Evolutionary conservation across 1,140 invertebrate species (phyloP), one percentile per base, ranked within the genome.

Genomic region (Papilio dardanus): DNA sequence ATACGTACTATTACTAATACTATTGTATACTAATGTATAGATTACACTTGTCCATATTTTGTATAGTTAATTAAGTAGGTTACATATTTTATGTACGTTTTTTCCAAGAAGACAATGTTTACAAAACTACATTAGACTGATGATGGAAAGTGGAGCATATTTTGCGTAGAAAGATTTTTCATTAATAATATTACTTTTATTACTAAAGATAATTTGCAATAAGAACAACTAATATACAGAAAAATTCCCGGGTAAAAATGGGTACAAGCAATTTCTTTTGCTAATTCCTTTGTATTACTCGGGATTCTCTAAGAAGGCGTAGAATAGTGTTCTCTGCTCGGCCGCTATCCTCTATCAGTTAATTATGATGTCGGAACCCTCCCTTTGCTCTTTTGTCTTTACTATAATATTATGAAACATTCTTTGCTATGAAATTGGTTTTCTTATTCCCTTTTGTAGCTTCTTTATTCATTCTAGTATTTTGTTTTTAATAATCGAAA

Each of bases 271-370:
- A 54, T 54, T 54, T 54, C 50, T 54, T 54, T 7, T 21, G 19
- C 21, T 62, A 62, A 62, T 62, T 62, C 24, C 54, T 62, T 62
- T 28, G 54, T 62, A 62, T 62, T 62, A 62, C 14, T 62, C 24
- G 24, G 3, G 14, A 62, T 62, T 62, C 24, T 62, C 24, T 62
- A 28, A 28, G 50, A 58, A 58, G 24, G 21, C 54, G 54, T 28
- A 62, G 24, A 62, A 62, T 62, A 62, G 24, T 62, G 54, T 28
- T 54, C 50, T 21, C 50, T 24, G 21, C 54, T 62, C 24, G 54
- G 54, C 12, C 12, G 54, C 54, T 62, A 3, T 3, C 3, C 54
- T 24, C 54, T 62, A 62, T 62, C 54, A 30, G 54, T 16, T 30
- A 62, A 62, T 62, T 62, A 62, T 62, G 12, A 62, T 24, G 54